Evolutionary conservation across 2,888 invertebrate genomes (phyloP), one percentile per base, ranked within the genome.

Genomic region (Clistopyga incitator): DNA sequence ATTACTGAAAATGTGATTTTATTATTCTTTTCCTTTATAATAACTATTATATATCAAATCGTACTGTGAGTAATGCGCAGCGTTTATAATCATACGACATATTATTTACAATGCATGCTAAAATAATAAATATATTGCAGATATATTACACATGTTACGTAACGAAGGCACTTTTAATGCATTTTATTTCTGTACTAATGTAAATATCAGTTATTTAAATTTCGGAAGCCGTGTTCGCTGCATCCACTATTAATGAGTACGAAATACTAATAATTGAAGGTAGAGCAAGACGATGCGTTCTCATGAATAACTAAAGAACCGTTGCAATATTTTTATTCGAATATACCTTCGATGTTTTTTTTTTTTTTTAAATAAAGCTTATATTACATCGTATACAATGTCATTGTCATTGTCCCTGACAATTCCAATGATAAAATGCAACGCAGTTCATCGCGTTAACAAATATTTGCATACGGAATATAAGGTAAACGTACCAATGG

Each of bases 121-220:
- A 75, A 74, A 80, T 61, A 77, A 72, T 77, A 80, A 72, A 64
- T 72, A 82, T 20, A 52, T 29, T 23, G 20, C 64, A 59, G 11
- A 72, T 47, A 76, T 72, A 79, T 76, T 77, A 50, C 67, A 38
- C 54, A 83, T 70, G 54, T 75, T 78, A 75, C 64, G 65, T 67
- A 77, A 77, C 47, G 68, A 76, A 65, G 25, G 52, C 52, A 78
- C 34, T 34, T 74, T 78, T 67, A 76, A 84, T 56, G 77, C 64
- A 72, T 79, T 76, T 42, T 81, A 61, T 72, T 47, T 78, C 78
- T 78, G 56, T 82, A 82, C 82, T 78, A 83, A 85, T 85, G 82
- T 81, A 85, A 85, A 85, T 85, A 83, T 83, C 29, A 61, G 45
- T 74, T 74, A 61, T 74, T 61, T 74, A 50, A 74, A 74, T 74